Conservation (phyloP, 92 coral and sea anemone genomes). For the Diadumene lineata region DNA sequence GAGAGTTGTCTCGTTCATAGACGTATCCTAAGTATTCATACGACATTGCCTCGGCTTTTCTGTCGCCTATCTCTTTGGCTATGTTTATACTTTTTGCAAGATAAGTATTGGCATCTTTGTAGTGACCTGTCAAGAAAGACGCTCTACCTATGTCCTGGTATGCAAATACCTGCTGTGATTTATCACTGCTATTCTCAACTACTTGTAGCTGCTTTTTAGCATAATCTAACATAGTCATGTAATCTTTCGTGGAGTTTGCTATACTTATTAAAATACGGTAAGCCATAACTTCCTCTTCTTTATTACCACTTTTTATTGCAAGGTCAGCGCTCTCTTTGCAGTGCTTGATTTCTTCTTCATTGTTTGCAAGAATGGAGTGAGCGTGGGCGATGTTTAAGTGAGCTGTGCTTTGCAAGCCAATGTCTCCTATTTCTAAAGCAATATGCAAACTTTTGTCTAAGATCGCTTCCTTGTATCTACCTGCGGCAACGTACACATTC, state of each 20-base stretch:
- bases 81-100: not conserved
- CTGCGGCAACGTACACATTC: not conserved
- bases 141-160: not conserved
- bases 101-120: not conserved
- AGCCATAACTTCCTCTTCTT: not conserved
- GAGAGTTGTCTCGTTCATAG: not conserved
- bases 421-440: not conserved
- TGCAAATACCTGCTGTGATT: not conserved
- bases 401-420: not conserved
- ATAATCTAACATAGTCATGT: constrained; percentile 2
- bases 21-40: constrained; percentile 14
- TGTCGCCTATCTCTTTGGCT: constrained; percentile 14
- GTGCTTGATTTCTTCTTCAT: constrained; percentile 5
- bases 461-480: constrained; percentile 10
- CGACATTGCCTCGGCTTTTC: not conserved
- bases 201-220: not conserved
- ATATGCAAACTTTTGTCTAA: not conserved
- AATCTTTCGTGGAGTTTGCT: not conserved
- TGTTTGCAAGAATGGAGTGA: not conserved
- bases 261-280: not conserved
- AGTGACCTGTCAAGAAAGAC: not conserved
- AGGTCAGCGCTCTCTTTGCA: not conserved
- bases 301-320: not conserved
- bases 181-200: not conserved
- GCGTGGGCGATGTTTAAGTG: constrained; percentile 6